phyloP scores from a whole-genome alignment of 2,797 vertebrate species.

The Sus cebifrons region DNA sequence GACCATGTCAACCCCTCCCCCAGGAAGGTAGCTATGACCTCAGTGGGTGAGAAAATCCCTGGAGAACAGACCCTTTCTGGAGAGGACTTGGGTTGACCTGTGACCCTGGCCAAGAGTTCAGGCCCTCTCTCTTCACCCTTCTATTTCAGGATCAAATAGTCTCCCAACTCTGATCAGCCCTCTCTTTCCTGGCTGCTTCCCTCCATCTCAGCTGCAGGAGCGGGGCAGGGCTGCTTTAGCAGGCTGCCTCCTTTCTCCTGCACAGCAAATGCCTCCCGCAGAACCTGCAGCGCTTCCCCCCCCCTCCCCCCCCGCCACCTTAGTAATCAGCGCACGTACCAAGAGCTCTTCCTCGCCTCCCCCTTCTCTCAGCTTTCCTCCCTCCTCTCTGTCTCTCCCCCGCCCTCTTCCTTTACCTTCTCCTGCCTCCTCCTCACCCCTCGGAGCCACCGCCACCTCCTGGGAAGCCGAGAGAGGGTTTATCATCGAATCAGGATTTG shows the following conservation, averaged over 20 bases:
- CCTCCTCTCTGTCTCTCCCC: not conserved
- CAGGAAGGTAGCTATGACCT: not conserved
- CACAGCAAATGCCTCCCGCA: constrained; percentile 66
- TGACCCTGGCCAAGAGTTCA: too few relatives aligned
- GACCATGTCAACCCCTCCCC: not conserved
- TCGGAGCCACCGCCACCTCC: constrained; percentile 56
- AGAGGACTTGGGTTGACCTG: not conserved
- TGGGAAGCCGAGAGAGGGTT: constrained; percentile 43
- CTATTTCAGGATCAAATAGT: not conserved
- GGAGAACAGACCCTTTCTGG: not conserved
- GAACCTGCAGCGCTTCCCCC: constrained; percentile 35
- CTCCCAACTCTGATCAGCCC: not conserved
- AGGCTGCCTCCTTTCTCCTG: constrained; percentile 64
- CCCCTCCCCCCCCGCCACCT: constrained; percentile 60
- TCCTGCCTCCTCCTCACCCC: not conserved
- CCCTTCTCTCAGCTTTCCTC: not conserved
- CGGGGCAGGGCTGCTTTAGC: constrained; percentile 60
- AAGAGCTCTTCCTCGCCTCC: not conserved
- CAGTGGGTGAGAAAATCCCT: not conserved
- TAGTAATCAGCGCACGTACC: constrained; percentile 81
- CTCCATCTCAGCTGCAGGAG: constrained; percentile 25
- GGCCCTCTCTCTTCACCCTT: not conserved
- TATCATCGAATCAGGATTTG: constrained; percentile 49
- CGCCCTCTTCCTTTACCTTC: not conserved
- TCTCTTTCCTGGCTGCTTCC: not conserved